Conservation (phyloP, 2,797 vertebrate genomes). For the Nyctalus aviator region DNA sequence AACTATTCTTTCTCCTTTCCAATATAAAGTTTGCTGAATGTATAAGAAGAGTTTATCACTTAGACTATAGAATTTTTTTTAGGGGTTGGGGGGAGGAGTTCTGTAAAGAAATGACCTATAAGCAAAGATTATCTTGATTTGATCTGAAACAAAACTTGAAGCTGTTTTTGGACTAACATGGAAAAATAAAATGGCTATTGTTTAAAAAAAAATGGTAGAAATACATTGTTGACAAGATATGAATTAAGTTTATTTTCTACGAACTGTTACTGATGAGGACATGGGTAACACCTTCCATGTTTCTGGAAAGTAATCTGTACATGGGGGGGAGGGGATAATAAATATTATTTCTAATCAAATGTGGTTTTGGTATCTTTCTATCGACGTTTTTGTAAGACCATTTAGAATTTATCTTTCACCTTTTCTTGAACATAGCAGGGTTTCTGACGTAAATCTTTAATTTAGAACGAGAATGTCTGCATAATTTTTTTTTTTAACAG, state of each 20-base stretch:
- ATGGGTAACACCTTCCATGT: constrained; percentile 70
- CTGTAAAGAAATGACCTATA: constrained; percentile 34
- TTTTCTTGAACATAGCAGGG: not conserved
- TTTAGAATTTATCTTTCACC: not conserved
- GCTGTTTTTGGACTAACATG: constrained; percentile 42
- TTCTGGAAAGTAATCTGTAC: constrained; percentile 68
- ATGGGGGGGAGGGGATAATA: constrained; percentile 66
- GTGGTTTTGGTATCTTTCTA: constrained; percentile 34
- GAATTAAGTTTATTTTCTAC: constrained; percentile 75
- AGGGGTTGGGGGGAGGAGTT: constrained; percentile 46
- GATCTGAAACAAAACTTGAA: constrained; percentile 68
- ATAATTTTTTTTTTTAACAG: not conserved
- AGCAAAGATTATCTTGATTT: constrained; percentile 45
- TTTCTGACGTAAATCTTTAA: not conserved
- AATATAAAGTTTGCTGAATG: constrained; percentile 79
- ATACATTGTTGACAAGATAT: constrained; percentile 50
- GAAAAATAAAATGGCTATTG: constrained; percentile 60
- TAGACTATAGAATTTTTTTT: constrained; percentile 75
- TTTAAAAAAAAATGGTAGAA: constrained; percentile 34
- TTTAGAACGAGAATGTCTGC: not conserved
- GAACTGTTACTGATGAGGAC: constrained; percentile 63
- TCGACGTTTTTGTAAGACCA: constrained; percentile 5
- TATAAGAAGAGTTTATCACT: constrained; percentile 74
- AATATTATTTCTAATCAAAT: constrained; percentile 81
- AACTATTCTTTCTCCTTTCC: constrained; percentile 73